Conservation (phyloP, 64 coral and sea anemone species). For the Stylophora pistillata region DNA sequence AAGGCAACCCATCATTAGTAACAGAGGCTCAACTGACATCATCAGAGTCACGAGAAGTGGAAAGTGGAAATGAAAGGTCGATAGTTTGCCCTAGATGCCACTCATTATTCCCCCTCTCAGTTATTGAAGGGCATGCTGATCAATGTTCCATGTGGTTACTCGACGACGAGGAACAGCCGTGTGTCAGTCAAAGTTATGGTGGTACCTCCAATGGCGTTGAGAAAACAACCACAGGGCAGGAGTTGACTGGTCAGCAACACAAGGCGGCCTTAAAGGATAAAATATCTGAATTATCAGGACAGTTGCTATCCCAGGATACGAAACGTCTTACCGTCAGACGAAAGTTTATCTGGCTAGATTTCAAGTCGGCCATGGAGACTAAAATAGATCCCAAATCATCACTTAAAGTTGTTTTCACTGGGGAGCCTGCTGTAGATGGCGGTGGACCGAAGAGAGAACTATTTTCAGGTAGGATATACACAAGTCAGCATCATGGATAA, state of each 20-base stretch:
- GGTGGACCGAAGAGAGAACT: constrained; percentile 70
- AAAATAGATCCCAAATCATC: constrained; percentile 36
- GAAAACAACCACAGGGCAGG: constrained; percentile 14
- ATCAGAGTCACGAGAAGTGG: constrained; percentile 10
- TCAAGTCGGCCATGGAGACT: constrained; percentile 20
- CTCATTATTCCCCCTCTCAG: no score
- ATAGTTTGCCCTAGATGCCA: constrained; percentile 49
- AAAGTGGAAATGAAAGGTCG: constrained; percentile 28
- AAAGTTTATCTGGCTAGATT: no score
- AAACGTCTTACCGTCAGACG: no score
- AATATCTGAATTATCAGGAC: no score
- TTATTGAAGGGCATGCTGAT: no score
- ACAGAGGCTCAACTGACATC: no score
- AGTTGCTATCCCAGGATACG: no score
- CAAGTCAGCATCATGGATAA: background rate
- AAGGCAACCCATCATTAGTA: no score
- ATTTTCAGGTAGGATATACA: constrained; percentile 43
- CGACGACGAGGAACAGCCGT: no score
- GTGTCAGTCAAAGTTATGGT: no score
- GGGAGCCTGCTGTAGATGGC: constrained; percentile 60
- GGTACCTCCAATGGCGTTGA: constrained; percentile 24
- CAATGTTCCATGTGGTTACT: no score
- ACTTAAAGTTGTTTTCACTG: constrained; percentile 69
- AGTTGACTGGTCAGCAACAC: constrained; percentile 18
- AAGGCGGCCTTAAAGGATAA: no score